Evolutionary conservation across 1,140 invertebrate species (phyloP).

Genomic region (Pristionchus pacificus): DNA sequence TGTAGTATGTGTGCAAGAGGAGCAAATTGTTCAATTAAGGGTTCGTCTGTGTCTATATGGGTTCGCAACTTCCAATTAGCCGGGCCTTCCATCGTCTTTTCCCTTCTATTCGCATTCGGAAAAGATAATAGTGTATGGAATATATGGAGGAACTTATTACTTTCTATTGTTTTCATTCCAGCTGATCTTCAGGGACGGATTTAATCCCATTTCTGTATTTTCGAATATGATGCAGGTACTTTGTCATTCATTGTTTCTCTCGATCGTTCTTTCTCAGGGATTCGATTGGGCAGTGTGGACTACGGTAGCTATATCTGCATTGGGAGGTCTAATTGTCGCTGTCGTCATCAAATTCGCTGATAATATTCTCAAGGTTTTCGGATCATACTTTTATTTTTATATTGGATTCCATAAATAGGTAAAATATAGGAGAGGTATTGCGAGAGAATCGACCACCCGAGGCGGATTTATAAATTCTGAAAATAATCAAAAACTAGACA

Average conservation of each 20-base stretch:
- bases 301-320: conserved; percentile 75
- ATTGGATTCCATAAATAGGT: too few species aligned
- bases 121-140: conserved; percentile 60
- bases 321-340: conserved; percentile 84
- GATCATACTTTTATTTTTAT: conserved; percentile 21
- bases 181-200: background rate
- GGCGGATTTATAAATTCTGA: too few species aligned
- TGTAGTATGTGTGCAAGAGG: background rate
- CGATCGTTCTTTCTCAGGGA: too few species aligned
- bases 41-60: conserved; percentile 89
- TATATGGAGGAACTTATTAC: too few species aligned
- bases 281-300: conserved; percentile 82
- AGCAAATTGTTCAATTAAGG: conserved; percentile 16
- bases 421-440: too few species aligned
- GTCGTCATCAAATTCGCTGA: conserved; percentile 94
- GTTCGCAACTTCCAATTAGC: conserved; percentile 62
- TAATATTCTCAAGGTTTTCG: conserved; percentile 76
- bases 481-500: too few species aligned
- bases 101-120: conserved; percentile 63
- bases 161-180: conserved; percentile 2
- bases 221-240: background rate
- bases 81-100: conserved; percentile 30
- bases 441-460: too few species aligned
- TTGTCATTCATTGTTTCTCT: too few species aligned
- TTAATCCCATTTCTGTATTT: background rate